Evolutionary conservation across 1,140 invertebrate species (phyloP).

Genomic region (Armadillidium nasatum): DNA sequence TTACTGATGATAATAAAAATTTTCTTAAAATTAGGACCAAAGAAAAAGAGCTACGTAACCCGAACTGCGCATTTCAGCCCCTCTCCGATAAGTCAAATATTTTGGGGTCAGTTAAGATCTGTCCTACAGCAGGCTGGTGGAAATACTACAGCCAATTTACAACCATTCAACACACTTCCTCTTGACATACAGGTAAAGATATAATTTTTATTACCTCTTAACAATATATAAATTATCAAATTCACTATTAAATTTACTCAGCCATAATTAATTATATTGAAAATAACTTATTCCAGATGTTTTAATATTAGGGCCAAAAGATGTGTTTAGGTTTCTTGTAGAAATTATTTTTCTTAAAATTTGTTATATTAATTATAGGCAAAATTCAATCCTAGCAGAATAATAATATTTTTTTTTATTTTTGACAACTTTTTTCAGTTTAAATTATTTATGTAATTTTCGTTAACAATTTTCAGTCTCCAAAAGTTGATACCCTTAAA

Average conservation of each 20-base stretch:
- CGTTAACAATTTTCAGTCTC: background rate
- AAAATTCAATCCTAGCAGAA: too few relatives aligned
- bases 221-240: too few relatives aligned
- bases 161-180: constrained; percentile 90
- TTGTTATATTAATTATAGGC: too few relatives aligned
- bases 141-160: constrained; percentile 66
- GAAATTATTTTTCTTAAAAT: too few relatives aligned
- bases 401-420: too few relatives aligned
- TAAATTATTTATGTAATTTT: too few relatives aligned
- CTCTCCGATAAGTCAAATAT: constrained; percentile 87
- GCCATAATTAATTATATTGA: too few relatives aligned
- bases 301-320: too few relatives aligned
- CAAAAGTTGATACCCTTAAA: constrained; percentile 58
- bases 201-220: background rate
- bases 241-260: too few relatives aligned
- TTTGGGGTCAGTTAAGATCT: constrained; percentile 82
- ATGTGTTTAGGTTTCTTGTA: too few relatives aligned
- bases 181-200: constrained; percentile 82
- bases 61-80: constrained; percentile 71
- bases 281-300: too few relatives aligned
- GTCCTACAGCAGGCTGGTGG: constrained; percentile 70
- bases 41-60: constrained; percentile 53
- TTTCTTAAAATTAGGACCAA: constrained; percentile 63
- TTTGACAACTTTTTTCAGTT: too few relatives aligned
- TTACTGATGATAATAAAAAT: background rate